Evolutionary conservation across 2,113 vertebrate species (phyloP), one percentile per base, ranked within the genome.

Genomic region (Rhinolophus ferrumequinum): DNA sequence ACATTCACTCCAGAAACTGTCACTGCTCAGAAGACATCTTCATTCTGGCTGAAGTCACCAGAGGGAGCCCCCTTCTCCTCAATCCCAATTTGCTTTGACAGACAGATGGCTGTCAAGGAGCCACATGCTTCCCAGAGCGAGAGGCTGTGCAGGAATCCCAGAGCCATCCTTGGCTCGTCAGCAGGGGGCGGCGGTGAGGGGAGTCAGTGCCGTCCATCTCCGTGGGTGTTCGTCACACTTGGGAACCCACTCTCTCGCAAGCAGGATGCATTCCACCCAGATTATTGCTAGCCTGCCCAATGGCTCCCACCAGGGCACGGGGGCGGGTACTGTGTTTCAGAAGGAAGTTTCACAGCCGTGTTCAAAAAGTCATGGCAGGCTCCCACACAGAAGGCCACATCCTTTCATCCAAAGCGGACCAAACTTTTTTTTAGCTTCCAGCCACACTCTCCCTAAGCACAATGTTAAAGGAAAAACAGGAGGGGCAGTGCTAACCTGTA

Each of bases 281-380:
- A 62, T 84, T 69, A 28, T 26, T 7, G 64, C 79, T 2, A 50
- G 11, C 47, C 47, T 50, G 47, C 89, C 81, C 28, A 54, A 92
- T 22, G 82, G 91, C 64, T 93, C 84, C 84, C 82, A 62, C 38
- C 41, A 8, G 60, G 87, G 41, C 95, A 97, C 38, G 50, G 96
- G 96, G 76, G 75, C 50, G 8, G 56, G 28, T 24, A 73, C 54
- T 84, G 64, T 9, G 72, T 60, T 83, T 96, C 0, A 0, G 77
- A 96, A 97, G 35, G 97, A 96, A 92, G 54, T 54, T 13, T 67
- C 77, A 88, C 3, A 44, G 69, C 47, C 80, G 90, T 19, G 38
- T 80, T 54, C 33, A 79, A 96, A 41, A 47, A 41, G 92, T 35
- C 90, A 90, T 1, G 13, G 10, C 62, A n/a, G 62, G 26, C 50